Evolutionary conservation across 1,140 invertebrate species (phyloP), one percentile per base, ranked within the genome.

Genomic region (Platyscapa corneri): DNA sequence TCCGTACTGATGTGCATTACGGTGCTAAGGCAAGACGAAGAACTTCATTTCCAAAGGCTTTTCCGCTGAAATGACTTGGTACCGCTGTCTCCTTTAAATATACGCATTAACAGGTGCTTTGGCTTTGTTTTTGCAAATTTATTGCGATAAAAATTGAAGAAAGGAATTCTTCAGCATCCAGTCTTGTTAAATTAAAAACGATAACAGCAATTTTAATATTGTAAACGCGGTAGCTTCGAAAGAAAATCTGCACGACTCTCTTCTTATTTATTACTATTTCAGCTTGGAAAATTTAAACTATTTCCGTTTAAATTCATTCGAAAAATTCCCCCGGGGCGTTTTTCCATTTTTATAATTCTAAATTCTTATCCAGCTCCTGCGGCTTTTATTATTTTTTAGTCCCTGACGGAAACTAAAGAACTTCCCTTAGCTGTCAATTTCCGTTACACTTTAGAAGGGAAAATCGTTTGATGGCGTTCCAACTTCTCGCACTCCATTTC

Each of bases 401-500:
- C 37, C 3, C 42, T 42, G 2, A 37, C 32, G 0, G 7, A 60
- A 37, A 27, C 27, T 39, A 27, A 46, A 42, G n/a, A n/a, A 5
- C 32, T 46, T 65, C n/a, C 30, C 30, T 10, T 8, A 65, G 27
- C 16, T 42, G 37, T 81, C 60, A 65, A 81, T 81, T 82, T 82
- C 42, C 80, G 39, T 72, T 81, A 49, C 3, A 32, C 32, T 82
- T 70, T 49, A 32, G 1, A 82, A 82, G 42, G 3, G 12, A 72
- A 82, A 82, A 67, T 67, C 64, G 32, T 67, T 81, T 67, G 46
- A 67, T n/a, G 18, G 5, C 18, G 0, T 60, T 60, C 20, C 53
- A n/a, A 78, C 23, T 78, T 60, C 49, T 78, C 1, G 20, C 60
- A 49, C 6, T 78, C 12, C 37, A 37, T 37, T 60, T 56, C 30